Conservation (phyloP, 2,888 invertebrate species). For the Netelia melanura region DNA sequence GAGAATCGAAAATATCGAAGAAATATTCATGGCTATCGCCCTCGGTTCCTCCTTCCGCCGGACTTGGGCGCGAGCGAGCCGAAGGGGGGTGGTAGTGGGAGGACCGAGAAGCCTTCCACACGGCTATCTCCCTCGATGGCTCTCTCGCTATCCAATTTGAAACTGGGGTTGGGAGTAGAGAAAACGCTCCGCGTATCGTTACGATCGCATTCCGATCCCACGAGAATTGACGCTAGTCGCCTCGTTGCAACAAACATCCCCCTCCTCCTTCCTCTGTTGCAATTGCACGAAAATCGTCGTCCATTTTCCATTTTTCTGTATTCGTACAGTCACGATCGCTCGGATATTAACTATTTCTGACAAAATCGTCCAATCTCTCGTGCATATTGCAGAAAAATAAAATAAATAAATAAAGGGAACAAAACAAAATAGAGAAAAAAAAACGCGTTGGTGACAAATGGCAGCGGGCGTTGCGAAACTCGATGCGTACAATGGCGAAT, state of each 20-base stretch:
- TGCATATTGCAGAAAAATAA: background rate
- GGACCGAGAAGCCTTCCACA: slow-evolving; percentile 42
- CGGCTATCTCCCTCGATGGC: slow-evolving; percentile 39
- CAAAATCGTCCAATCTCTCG: background rate
- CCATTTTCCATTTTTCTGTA: background rate
- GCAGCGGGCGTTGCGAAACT: background rate
- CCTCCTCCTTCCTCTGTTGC: background rate
- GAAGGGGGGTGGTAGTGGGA: background rate
- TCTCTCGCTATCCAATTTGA: slow-evolving; percentile 62
- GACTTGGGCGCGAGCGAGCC: slow-evolving; percentile 25
- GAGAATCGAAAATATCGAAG: slow-evolving; percentile 63
- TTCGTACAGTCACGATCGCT: background rate
- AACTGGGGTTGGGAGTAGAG: slow-evolving; percentile 16
- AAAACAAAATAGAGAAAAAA: background rate
- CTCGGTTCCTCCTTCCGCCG: slow-evolving; percentile 15
- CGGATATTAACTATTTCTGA: slow-evolving; percentile 17
- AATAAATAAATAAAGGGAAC: background rate
- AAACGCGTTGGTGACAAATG: no score
- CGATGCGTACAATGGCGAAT: background rate
- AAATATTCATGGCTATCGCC: slow-evolving; percentile 63
- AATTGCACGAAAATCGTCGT: background rate
- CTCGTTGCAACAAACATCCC: slow-evolving; percentile 5
- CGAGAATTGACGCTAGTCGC: slow-evolving; percentile 59
- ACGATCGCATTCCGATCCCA: slow-evolving; percentile 63
- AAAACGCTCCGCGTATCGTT: slow-evolving; percentile 56